Conservation (phyloP, 1,140 invertebrate genomes). For the Catajapyx aquilonaris region DNA sequence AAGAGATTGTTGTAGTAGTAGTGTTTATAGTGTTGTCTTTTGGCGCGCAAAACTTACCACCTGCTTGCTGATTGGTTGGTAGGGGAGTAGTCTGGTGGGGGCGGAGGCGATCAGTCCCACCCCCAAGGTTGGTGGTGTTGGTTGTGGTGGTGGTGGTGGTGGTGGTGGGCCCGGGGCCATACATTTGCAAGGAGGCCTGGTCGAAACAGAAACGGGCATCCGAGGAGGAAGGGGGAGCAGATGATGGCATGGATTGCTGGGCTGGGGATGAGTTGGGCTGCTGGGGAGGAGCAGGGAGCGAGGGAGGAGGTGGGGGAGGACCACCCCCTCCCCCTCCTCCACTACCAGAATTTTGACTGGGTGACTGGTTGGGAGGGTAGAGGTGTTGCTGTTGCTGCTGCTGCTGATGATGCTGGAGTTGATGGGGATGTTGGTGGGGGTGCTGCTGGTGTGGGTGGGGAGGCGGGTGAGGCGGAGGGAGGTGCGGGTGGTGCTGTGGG, state of each 20-base stretch:
- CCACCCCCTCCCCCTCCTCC: no score
- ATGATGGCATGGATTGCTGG: conserved; percentile 27
- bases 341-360: no score
- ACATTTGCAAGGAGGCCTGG: conserved; percentile 20
- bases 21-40: not conserved
- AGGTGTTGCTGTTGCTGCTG: no score
- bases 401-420: conserved; percentile 15
- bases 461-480: no score
- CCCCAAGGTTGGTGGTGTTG: no score
- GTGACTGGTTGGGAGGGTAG: no score
- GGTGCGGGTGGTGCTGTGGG: no score
- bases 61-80: conserved; percentile 22
- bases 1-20: not conserved
- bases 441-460: conserved; percentile 18
- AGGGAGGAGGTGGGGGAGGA: no score
- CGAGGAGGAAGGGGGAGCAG: conserved; percentile 21
- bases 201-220: conserved; percentile 35
- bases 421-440: conserved; percentile 21
- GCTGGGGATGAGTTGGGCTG: conserved; percentile 24
- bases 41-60: conserved; percentile 14
- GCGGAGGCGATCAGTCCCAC: conserved; percentile 26
- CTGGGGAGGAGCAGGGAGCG: conserved; percentile 17
- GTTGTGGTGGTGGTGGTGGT: no score
- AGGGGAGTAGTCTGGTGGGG: no score
- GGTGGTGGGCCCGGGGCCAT: conserved; percentile 19